Evolutionary conservation across 35 echinoderm and acorn worm genomes (phyloP).

Genomic region (Ptychodera flava): DNA sequence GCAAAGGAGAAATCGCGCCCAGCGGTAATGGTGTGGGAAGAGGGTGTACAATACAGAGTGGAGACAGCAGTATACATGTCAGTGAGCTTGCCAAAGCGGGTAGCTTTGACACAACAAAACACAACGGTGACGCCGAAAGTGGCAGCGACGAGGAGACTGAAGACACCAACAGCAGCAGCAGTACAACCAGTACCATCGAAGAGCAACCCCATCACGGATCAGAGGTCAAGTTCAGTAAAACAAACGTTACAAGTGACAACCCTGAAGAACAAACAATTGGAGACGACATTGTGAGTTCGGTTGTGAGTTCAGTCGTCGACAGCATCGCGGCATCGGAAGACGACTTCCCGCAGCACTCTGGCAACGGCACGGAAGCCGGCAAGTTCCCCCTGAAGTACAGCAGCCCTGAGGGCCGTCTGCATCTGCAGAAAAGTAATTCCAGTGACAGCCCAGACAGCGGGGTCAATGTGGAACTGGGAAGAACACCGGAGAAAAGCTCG

Average conservation of each 20-base stretch:
- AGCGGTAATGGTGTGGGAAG: background rate
- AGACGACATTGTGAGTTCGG: background rate
- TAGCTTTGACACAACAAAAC: background rate
- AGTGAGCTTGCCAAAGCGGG: background rate
- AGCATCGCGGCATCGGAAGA: background rate
- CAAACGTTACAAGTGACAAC: background rate
- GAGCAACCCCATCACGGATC: background rate
- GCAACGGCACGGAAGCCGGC: background rate
- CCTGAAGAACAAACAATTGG: background rate
- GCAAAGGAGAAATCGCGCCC: background rate
- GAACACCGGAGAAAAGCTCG: background rate
- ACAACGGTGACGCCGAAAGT: background rate
- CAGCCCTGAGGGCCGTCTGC: background rate
- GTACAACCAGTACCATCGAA: background rate
- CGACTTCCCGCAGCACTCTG: background rate
- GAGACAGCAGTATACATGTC: background rate
- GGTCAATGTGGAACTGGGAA: background rate
- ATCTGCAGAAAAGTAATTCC: background rate
- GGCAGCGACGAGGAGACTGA: background rate
- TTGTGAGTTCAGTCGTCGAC: background rate
- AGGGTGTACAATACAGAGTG: background rate
- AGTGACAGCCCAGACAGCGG: background rate
- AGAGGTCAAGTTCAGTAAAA: background rate
- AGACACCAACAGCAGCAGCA: background rate
- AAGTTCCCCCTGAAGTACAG: background rate